Conservation (phyloP, 2,113 vertebrate species). For the Gavia stellata region DNA sequence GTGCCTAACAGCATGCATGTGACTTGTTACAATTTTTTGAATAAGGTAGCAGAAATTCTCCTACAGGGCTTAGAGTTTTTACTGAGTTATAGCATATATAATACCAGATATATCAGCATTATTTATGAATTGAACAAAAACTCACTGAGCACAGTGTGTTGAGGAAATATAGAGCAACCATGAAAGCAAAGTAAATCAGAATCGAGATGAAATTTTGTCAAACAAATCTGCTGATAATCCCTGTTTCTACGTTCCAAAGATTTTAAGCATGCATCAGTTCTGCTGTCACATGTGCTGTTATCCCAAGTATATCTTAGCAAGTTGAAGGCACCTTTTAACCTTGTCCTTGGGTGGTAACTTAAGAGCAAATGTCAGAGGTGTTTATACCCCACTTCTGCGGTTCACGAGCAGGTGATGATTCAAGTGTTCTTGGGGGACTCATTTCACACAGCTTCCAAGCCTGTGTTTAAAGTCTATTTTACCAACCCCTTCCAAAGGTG, state of each 20-base stretch:
- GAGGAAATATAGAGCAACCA: not conserved
- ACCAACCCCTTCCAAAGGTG: not conserved
- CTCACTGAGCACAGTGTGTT: not conserved
- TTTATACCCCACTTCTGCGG: not conserved
- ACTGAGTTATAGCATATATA: not conserved
- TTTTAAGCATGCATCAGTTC: not conserved
- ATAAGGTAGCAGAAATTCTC: not conserved
- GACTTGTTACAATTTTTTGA: not conserved
- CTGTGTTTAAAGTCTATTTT: slow-evolving; percentile 26
- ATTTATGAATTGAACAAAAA: not conserved
- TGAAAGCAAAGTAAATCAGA: not conserved
- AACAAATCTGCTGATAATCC: not conserved
- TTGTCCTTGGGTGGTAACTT: not conserved
- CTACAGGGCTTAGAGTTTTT: not conserved
- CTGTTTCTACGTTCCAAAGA: not conserved
- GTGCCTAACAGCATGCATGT: not conserved
- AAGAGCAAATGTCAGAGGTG: not conserved
- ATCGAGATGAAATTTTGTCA: not conserved
- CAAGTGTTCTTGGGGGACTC: not conserved
- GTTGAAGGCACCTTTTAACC: not conserved
- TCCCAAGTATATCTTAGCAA: not conserved
- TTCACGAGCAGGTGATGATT: not conserved
- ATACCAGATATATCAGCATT: not conserved
- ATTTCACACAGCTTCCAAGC: not conserved
- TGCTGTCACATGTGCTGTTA: not conserved